Percentiles rank a stretch among this genome's conserved stretches.
These are phyloP conservation scores for Sorex fumeus DNA, from an alignment of 2,113 vertebrate species.

Conservation along the genomic window DNA sequence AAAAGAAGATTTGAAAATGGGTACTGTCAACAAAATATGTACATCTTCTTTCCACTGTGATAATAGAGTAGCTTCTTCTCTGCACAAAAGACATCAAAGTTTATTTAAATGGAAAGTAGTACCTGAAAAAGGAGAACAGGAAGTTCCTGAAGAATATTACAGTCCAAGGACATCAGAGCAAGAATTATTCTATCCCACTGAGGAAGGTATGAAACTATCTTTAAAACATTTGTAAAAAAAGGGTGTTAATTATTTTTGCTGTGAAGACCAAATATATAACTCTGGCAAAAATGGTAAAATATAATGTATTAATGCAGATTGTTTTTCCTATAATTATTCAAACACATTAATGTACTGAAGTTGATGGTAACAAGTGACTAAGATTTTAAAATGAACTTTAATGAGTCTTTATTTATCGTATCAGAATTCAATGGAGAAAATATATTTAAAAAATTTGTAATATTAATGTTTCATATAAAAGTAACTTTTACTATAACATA, in stretches of 20 bases:
- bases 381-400: not conserved
- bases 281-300: slow-evolving; percentile 21
- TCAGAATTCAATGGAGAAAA: slow-evolving; percentile 31
- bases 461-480: slow-evolving; percentile 29
- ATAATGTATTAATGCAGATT: not conserved
- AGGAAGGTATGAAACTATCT: slow-evolving; percentile 82
- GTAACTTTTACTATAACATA: slow-evolving; percentile 47
- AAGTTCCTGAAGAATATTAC: slow-evolving; percentile 58
- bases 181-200: slow-evolving; percentile 67
- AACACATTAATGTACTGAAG: slow-evolving; percentile 7
- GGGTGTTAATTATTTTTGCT: not conserved
- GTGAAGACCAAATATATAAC: slow-evolving; percentile 32
- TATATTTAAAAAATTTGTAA: slow-evolving; percentile 46
- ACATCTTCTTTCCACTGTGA: slow-evolving; percentile 68
- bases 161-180: slow-evolving; percentile 52
- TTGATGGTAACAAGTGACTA: not conserved
- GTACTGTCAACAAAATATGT: slow-evolving; percentile 61
- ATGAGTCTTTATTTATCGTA: not conserved
- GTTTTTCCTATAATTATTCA: slow-evolving; percentile 46
- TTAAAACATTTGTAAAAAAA: not conserved
- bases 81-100: slow-evolving; percentile 39
- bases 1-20: slow-evolving; percentile 73
- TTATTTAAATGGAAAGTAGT: slow-evolving; percentile 78
- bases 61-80: slow-evolving; percentile 10
- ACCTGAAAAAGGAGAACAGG: slow-evolving; percentile 69